phyloP scores from a whole-genome alignment of 2,113 vertebrate genomes.

The Butastur rufipennis region DNA sequence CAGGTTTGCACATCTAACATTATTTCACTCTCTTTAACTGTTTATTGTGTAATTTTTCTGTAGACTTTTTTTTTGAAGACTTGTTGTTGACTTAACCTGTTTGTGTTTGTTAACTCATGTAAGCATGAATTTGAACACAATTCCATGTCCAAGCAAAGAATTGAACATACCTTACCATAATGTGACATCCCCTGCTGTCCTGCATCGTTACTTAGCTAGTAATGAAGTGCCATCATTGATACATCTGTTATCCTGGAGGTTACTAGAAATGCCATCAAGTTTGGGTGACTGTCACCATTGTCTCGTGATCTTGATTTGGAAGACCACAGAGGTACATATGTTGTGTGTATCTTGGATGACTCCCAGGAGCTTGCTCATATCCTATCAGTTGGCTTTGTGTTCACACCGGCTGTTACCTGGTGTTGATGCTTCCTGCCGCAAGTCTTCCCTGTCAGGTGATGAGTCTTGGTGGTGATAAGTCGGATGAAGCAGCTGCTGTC shows the following conservation, averaged over 20 bases:
- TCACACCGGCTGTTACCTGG: background rate
- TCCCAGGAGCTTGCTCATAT: background rate
- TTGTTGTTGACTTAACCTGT: background rate
- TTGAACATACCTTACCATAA: fast-evolving
- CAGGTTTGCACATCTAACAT: background rate
- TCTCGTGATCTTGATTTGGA: background rate
- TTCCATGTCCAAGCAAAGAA: background rate
- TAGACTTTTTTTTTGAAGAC: background rate
- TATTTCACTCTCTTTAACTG: background rate
- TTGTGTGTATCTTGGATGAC: background rate
- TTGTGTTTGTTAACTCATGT: background rate
- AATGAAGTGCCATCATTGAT: background rate
- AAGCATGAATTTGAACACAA: background rate
- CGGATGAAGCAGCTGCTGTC: background rate
- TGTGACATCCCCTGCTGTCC: background rate
- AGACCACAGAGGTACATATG: background rate
- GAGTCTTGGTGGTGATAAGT: background rate
- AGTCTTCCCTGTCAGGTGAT: background rate
- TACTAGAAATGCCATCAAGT: background rate
- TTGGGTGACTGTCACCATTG: background rate
- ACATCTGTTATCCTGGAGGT: background rate
- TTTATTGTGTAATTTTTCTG: background rate
- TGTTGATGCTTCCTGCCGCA: background rate
- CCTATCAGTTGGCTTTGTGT: background rate
- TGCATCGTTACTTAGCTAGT: background rate